Conservation (phyloP, 2,888 invertebrate species). For the Dryadula phaetusa region DNA sequence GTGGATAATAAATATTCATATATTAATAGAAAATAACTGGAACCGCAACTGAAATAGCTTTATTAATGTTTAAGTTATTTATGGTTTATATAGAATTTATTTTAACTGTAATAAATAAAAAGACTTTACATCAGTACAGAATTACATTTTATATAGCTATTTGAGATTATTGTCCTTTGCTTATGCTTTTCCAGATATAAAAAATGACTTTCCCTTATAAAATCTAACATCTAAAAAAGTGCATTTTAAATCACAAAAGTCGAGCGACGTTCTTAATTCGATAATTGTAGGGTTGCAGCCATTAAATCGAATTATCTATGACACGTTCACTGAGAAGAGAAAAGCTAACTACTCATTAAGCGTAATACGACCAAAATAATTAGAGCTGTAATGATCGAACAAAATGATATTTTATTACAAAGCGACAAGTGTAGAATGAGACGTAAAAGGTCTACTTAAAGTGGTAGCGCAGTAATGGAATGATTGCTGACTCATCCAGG, state of each 20-base stretch:
- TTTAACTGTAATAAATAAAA: background rate
- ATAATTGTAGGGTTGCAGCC: conserved; percentile 74
- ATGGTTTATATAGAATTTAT: conserved; percentile 8
- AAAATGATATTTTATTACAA: conserved; percentile 20
- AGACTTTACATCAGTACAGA: too few species aligned
- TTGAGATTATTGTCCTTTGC: background rate
- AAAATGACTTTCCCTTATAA: background rate
- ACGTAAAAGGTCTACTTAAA: conserved; percentile 47
- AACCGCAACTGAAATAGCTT: conserved; percentile 7
- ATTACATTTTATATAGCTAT: background rate
- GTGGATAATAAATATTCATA: conserved; percentile 17
- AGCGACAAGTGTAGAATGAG: conserved; percentile 21
- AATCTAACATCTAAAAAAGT: conserved; percentile 6
- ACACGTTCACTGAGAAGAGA: conserved; percentile 76
- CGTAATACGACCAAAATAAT: conserved; percentile 56
- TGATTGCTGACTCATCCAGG: conserved; percentile 70
- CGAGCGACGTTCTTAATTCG: conserved; percentile 67
- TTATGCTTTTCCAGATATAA: background rate
- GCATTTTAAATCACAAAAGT: conserved; percentile 27
- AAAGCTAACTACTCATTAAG: conserved; percentile 79
- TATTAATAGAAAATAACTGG: conserved; percentile 3
- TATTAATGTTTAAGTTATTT: background rate
- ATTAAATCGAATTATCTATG: conserved; percentile 83
- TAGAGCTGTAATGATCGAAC: conserved; percentile 49
- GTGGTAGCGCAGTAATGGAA: conserved; percentile 58